Base-by-base conservation (phyloP, 2,113 vertebrate genomes). In the Aptenodytes forsteri region DNA sequence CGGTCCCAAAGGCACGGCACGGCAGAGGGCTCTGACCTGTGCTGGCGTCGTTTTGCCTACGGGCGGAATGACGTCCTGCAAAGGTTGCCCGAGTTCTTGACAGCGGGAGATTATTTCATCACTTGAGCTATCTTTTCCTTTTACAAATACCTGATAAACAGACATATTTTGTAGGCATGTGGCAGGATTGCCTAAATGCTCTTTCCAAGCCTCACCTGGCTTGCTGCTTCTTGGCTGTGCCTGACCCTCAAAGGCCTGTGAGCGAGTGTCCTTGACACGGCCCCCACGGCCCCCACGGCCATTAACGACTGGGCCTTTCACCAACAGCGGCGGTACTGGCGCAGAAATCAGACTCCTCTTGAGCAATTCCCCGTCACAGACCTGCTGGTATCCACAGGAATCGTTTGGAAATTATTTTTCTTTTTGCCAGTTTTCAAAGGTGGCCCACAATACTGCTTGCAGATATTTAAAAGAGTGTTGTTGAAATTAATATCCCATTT, bases 301-400 rank as follows among this genome's bases (percentile, higher is more conserved):
- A 9, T 2, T 4, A 3, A 2, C 4, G 8, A 2, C 14, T 1
- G 38, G 38, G 47, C 40, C 34, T 9, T 8, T 8, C 27, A 4
- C 54, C 26, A 2, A 2, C 44, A 16, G 61, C 10, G 3, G 16
- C 26, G 11, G 29, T 3, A 10, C 27, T 4, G 5, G 26, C 2
- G 50, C 22, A 10, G 44, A 11, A 17, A 6, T 3, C 30, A 5
- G 22, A 1, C 10, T 54, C 47, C 46, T 6, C 36, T 2, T 4
- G 3, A 2, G 36, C 13, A 7, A 4, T 1, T 58, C 49, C 18
- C 44, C 59, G 0, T 13, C 16, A 7, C 30, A 14, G 40, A 32
- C 18, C 56, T 8, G 18, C 44, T 16, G 64, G 8, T 4, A 10
- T 13, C 40, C 62, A 2, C 17, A 0, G 36, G 2, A 9, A 15